phyloP scores from a whole-genome alignment of 2,797 vertebrate genomes.

The Echeneis naucrates region DNA sequence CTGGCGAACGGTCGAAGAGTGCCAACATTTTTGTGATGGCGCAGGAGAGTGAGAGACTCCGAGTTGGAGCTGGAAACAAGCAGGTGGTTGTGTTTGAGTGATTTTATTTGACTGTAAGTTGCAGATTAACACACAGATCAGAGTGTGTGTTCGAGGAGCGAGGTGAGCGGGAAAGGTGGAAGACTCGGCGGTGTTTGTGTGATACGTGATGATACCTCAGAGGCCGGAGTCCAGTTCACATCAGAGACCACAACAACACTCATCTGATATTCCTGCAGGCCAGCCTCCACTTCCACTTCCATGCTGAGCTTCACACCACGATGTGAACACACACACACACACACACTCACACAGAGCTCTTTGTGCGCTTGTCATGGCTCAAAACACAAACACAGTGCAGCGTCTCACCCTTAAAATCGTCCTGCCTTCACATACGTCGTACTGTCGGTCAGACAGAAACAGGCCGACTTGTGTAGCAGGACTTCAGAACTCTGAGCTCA shows the following conservation, averaged over 20 bases:
- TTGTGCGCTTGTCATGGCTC: background rate
- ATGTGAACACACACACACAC: background rate
- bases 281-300: slow-evolving; percentile 8
- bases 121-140: background rate
- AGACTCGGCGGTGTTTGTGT: slow-evolving; percentile 40
- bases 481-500: background rate
- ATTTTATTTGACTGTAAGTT: slow-evolving; percentile 27
- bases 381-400: background rate
- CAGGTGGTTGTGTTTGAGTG: slow-evolving; percentile 18
- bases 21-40: slow-evolving; percentile 69
- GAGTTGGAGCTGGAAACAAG: slow-evolving; percentile 29
- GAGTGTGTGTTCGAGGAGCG: background rate
- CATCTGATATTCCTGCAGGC: slow-evolving; percentile 16
- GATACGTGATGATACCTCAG: slow-evolving; percentile 40
- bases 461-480: background rate
- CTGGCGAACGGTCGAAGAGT: slow-evolving; percentile 52
- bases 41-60: slow-evolving; percentile 23
- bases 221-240: slow-evolving; percentile 46
- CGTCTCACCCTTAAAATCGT: slow-evolving; percentile 1
- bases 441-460: slow-evolving; percentile 6
- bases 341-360: background rate
- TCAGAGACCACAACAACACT: slow-evolving; percentile 36
- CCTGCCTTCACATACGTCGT: slow-evolving; percentile 16
- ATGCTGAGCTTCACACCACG: background rate
- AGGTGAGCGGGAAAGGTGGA: slow-evolving; percentile 36